A percentile compares a stretch with the other conserved stretches of the same genome.
Conservation (phyloP, 2,797 vertebrate species). For the Delichon dasypus region DNA sequence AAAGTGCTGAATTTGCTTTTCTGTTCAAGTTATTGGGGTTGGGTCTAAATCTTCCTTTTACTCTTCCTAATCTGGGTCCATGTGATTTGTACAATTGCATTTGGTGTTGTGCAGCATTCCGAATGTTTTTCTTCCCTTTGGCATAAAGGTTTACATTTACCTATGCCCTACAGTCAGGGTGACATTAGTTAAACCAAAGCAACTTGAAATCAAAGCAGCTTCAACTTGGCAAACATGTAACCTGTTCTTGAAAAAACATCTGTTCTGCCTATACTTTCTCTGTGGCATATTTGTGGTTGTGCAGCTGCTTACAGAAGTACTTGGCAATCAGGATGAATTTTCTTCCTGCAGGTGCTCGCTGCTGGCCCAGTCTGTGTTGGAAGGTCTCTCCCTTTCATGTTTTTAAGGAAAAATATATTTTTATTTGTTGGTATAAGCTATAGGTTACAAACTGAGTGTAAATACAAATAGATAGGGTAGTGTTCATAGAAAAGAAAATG, state of each 20-base stretch:
- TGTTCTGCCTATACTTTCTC: neutral
- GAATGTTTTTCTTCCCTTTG: neutral
- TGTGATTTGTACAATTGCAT: neutral
- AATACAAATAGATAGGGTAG: neutral
- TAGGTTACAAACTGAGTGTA: neutral
- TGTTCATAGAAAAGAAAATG: neutral
- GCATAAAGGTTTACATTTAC: neutral
- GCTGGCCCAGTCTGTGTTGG: neutral
- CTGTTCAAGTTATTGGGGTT: neutral
- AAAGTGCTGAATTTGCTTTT: constrained; percentile 9
- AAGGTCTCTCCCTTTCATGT: neutral
- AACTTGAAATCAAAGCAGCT: neutral
- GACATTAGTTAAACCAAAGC: neutral
- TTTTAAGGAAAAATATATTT: neutral
- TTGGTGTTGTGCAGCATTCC: neutral
- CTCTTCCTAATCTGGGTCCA: neutral
- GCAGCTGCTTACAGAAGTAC: neutral
- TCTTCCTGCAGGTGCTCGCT: neutral
- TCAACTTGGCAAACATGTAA: neutral
- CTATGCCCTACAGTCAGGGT: neutral
- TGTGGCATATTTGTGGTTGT: neutral
- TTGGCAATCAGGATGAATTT: neutral
- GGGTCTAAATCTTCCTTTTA: neutral
- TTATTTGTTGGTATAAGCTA: neutral
- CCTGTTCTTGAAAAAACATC: neutral